A percentile compares a stretch with the other conserved stretches of the same genome.
phyloP scores from a whole-genome alignment of 2,113 vertebrate genomes.

The Lagopus muta region DNA sequence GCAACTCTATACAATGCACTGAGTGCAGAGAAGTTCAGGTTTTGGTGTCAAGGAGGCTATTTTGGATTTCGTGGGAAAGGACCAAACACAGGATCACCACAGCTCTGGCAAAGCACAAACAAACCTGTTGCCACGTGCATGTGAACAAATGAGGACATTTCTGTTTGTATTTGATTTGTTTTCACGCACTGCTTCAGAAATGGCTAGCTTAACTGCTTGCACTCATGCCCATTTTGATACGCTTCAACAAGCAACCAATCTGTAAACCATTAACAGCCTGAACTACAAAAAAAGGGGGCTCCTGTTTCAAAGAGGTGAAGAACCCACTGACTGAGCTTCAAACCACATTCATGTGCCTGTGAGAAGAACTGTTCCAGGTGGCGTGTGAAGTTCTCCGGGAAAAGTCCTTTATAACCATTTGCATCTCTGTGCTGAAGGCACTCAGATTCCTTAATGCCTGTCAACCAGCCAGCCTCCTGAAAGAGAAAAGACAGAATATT shows the following conservation, averaged over 20 bases:
- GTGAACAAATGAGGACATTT: constrained; percentile 76
- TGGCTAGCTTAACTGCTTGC: constrained; percentile 72
- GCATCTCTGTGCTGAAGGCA: constrained; percentile 85
- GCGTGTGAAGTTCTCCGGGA: constrained; percentile 94
- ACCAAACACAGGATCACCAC: constrained; percentile 81
- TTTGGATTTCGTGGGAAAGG: constrained; percentile 75
- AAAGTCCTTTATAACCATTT: constrained; percentile 88
- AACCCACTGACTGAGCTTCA: constrained; percentile 57
- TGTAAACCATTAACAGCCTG: constrained; percentile 61
- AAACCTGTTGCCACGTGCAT: constrained; percentile 73
- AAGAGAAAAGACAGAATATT: constrained; percentile 50
- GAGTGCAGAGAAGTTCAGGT: constrained; percentile 83
- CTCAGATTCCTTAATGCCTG: constrained; percentile 89
- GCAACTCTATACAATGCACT: constrained; percentile 82
- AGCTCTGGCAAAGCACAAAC: constrained; percentile 84
- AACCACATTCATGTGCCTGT: neutral
- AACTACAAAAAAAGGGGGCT: constrained; percentile 67
- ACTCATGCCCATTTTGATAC: constrained; percentile 73
- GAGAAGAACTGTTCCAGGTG: constrained; percentile 81
- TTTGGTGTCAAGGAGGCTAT: constrained; percentile 78
- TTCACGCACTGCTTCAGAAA: constrained; percentile 63
- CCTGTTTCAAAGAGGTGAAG: constrained; percentile 70
- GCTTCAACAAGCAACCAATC: constrained; percentile 60
- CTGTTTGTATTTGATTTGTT: no score
- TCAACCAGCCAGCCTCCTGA: constrained; percentile 98